Evolutionary conservation across 2,797 vertebrate species (phyloP).

Genomic region (Peromyscus melanophrys): DNA sequence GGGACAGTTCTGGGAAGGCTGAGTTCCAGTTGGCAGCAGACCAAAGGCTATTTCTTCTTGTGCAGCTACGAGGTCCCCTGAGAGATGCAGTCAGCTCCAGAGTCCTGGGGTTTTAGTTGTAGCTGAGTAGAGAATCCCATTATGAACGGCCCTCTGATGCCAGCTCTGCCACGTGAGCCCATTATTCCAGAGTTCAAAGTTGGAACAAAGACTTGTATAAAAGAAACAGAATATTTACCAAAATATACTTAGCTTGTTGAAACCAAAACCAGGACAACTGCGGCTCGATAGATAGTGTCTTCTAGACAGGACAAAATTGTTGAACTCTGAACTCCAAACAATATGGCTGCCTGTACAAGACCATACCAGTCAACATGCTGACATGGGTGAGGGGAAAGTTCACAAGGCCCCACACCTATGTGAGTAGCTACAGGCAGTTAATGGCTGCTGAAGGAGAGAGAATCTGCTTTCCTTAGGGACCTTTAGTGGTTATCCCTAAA

Average conservation of each 20-base stretch:
- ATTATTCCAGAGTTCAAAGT: conserved; percentile 31
- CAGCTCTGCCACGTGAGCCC: background rate
- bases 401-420: background rate
- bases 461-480: background rate
- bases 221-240: background rate
- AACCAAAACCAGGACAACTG: background rate
- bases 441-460: background rate
- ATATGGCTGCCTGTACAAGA: background rate
- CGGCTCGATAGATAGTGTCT: background rate
- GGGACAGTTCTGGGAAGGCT: conserved; percentile 64
- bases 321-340: background rate
- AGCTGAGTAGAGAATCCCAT: background rate
- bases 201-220: background rate
- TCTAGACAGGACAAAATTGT: background rate
- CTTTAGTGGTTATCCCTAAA: background rate
- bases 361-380: background rate
- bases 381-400: background rate
- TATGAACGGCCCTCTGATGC: background rate
- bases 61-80: conserved; percentile 46
- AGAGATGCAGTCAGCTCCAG: conserved; percentile 40
- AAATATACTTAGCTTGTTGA: conserved; percentile 15
- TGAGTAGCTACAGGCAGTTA: too few relatives aligned
- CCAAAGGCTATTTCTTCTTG: conserved; percentile 59
- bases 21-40: conserved; percentile 69
- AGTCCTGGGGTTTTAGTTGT: background rate